Conservation (phyloP, 2,113 vertebrate genomes). For the Rhadina sibilatrix region DNA sequence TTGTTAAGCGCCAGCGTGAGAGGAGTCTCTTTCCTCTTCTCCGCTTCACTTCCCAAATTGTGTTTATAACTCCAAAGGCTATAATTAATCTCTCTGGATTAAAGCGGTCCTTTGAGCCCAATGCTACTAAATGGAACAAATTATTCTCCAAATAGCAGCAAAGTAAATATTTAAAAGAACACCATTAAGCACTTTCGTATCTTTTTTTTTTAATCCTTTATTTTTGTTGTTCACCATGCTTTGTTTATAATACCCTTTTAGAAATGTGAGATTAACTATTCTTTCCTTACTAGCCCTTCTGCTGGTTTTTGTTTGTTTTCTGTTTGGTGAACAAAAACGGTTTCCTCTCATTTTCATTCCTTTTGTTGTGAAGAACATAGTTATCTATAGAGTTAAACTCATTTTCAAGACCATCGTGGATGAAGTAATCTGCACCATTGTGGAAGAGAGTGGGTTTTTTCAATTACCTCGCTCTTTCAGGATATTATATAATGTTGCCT, state of each 20-base stretch:
- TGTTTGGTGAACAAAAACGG: background rate
- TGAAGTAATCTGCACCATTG: slow-evolving; percentile 10
- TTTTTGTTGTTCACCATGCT: slow-evolving; percentile 40
- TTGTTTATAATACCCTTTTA: slow-evolving; percentile 27
- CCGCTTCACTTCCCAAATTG: background rate
- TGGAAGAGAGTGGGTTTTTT: background rate
- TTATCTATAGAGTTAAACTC: slow-evolving; percentile 37
- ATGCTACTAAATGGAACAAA: slow-evolving; percentile 60
- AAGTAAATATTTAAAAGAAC: slow-evolving; percentile 61
- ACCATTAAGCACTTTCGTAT: background rate
- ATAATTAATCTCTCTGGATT: slow-evolving; percentile 69
- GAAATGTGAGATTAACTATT: slow-evolving; percentile 34
- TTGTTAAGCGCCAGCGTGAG: background rate
- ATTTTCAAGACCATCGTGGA: background rate
- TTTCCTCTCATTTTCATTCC: slow-evolving; percentile 7
- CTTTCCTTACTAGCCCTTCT: background rate
- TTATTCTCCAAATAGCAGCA: slow-evolving; percentile 55
- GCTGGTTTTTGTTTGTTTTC: background rate
- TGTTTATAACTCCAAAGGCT: slow-evolving; percentile 33
- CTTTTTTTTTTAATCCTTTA: background rate
- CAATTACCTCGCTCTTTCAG: background rate
- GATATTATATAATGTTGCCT: background rate
- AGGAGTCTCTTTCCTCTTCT: background rate
- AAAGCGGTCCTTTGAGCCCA: slow-evolving; percentile 52
- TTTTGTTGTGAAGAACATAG: slow-evolving; percentile 9